Percentiles rank a stretch among this genome's conserved stretches.
Conservation (phyloP, 2,888 invertebrate species). For the Nipponacmea schrenckii region DNA sequence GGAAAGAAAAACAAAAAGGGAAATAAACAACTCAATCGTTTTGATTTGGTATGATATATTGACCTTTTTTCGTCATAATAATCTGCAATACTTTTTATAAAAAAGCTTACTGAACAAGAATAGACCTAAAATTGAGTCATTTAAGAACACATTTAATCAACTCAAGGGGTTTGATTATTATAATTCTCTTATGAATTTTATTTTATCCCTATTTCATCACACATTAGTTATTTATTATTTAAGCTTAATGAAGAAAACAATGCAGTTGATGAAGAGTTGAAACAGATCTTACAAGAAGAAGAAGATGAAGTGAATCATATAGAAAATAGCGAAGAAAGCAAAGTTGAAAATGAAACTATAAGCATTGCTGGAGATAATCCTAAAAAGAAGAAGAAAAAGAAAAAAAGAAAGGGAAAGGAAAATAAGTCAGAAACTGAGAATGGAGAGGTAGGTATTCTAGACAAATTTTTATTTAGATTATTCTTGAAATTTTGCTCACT, state of each 20-base stretch:
- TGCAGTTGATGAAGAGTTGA: conserved; percentile 3
- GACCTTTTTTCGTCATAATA: background rate
- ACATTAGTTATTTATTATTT: background rate
- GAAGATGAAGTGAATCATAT: conserved; percentile 9
- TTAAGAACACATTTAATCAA: too few relatives aligned
- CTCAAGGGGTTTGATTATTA: too few relatives aligned
- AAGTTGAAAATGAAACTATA: background rate
- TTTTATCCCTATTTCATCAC: background rate
- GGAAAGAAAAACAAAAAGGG: conserved; percentile 26
- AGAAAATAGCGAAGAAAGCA: conserved; percentile 9
- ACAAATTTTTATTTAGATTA: too few relatives aligned
- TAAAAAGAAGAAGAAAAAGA: conserved; percentile 51
- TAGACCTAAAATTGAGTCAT: too few relatives aligned
- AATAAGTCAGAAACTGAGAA: conserved; percentile 12
- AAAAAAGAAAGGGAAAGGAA: conserved; percentile 34
- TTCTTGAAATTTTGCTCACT: too few relatives aligned
- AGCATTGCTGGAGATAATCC: conserved; percentile 30
- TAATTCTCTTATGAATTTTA: background rate
- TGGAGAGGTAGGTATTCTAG: background rate
- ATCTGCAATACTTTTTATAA: too few relatives aligned
- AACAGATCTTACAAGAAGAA: conserved; percentile 7
- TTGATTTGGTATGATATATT: conserved; percentile 42
- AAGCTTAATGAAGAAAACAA: conserved; percentile 13
- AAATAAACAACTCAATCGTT: conserved; percentile 37
- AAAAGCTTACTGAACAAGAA: too few relatives aligned